These are phyloP conservation scores for Telmatochromis sp. DNA, from an alignment of 2,113 vertebrate genomes.

Conservation along the genomic window DNA sequence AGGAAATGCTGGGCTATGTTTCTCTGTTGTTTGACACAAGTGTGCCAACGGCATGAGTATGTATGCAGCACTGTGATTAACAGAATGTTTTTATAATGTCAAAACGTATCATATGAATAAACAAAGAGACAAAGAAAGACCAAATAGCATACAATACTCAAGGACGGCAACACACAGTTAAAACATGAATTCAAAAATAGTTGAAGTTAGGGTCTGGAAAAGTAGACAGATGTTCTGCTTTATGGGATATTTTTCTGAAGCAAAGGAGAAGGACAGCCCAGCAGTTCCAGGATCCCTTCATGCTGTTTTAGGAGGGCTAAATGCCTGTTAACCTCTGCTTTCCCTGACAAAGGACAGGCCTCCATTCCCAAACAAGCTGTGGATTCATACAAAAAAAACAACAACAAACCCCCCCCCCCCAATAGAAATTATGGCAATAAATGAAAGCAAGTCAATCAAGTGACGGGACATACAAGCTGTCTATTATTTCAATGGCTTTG, in stretches of 20 bases:
- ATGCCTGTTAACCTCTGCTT: conserved; percentile 43
- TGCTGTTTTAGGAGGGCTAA: conserved; percentile 13
- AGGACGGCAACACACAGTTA: not conserved
- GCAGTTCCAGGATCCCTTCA: conserved; percentile 28
- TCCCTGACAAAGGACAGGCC: conserved; percentile 19
- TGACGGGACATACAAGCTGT: not conserved
- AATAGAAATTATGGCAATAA: not conserved
- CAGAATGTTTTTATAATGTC: not conserved
- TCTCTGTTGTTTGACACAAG: not conserved
- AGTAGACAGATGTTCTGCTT: conserved; percentile 38
- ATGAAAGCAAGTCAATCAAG: not conserved
- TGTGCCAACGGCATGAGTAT: not conserved
- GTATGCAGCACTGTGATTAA: not conserved
- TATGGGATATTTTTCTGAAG: conserved; percentile 29
- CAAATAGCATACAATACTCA: not conserved
- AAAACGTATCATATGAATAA: not conserved
- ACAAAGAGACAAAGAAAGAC: not conserved
- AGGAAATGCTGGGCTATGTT: not conserved
- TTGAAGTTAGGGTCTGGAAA: not conserved
- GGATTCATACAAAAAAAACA: not conserved
- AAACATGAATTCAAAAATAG: not conserved
- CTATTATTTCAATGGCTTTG: not conserved
- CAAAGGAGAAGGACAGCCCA: conserved; percentile 4
- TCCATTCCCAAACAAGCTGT: not conserved
- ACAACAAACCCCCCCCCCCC: not conserved